Percentiles rank a stretch among this genome's conserved stretches.
Conservation (phyloP, 2,888 invertebrate species). For the Automeris io region DNA sequence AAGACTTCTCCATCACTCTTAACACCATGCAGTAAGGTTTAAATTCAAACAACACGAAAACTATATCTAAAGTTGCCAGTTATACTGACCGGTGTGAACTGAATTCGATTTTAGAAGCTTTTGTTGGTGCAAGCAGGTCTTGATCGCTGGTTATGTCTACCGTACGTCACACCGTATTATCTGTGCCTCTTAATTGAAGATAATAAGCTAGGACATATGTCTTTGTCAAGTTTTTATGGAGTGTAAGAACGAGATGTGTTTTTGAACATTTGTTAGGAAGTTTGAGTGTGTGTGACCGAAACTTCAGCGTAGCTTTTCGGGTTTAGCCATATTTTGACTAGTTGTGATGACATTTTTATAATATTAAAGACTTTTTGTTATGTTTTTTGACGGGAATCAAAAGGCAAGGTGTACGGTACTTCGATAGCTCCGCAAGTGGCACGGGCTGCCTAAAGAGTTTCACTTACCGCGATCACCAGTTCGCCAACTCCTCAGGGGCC, state of each 20-base stretch:
- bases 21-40: conserved; percentile 19
- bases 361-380: no score
- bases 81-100: conserved; percentile 33
- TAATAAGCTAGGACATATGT: conserved; percentile 74
- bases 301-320: no score
- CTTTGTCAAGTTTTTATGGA: conserved; percentile 73
- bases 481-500: no score
- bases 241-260: conserved; percentile 60
- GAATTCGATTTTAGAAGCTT: conserved; percentile 25
- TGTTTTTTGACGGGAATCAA: no score
- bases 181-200: conserved; percentile 74
- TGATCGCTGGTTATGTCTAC: conserved; percentile 33
- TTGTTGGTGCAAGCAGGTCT: conserved; percentile 23
- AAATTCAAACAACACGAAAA: no score
- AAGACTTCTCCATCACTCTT: conserved; percentile 10
- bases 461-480: no score
- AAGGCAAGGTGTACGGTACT: no score
- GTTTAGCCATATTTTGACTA: no score
- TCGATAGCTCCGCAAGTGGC: no score
- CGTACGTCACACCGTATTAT: conserved; percentile 71
- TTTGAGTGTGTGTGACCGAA: no score
- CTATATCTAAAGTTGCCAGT: conserved; percentile 22
- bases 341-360: no score
- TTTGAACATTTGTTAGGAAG: conserved; percentile 53
- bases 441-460: no score